Evolutionary conservation across 2,113 vertebrate species (phyloP).

Genomic region (Corynorhinus townsendii): DNA sequence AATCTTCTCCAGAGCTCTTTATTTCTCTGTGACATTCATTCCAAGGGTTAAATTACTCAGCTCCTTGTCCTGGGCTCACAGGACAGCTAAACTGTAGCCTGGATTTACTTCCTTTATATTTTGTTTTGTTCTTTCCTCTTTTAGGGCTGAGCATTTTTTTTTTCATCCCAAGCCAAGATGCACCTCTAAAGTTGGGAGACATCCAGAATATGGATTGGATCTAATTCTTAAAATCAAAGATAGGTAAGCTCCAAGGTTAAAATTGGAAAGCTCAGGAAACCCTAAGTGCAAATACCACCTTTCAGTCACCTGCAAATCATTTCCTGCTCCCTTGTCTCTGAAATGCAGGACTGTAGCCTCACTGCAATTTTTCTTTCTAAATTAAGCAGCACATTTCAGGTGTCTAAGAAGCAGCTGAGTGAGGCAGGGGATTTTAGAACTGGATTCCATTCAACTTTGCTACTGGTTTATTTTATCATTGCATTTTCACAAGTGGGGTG

Average conservation of each 20-base stretch:
- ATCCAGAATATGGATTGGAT: neutral
- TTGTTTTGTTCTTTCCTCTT: neutral
- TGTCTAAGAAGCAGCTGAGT: neutral
- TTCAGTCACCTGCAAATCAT: slow-evolving; percentile 36
- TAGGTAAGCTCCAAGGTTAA: slow-evolving; percentile 44
- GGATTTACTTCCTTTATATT: neutral
- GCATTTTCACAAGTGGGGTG: neutral
- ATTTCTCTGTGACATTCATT: neutral
- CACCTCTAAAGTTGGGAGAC: neutral
- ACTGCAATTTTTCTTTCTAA: slow-evolving; percentile 48
- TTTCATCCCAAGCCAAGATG: neutral
- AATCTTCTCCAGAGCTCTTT: neutral
- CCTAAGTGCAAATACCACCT: slow-evolving; percentile 36
- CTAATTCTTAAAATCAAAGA: slow-evolving; percentile 51
- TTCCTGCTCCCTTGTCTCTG: neutral
- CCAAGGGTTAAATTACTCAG: neutral
- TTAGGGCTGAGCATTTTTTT: neutral
- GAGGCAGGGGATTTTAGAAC: neutral
- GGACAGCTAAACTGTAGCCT: neutral
- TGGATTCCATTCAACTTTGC: slow-evolving; percentile 17
- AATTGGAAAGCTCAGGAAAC: slow-evolving; percentile 41
- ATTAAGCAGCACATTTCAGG: slow-evolving; percentile 49
- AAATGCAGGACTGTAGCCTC: neutral
- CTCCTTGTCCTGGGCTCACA: neutral
- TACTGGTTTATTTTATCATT: slow-evolving; percentile 21